Conservation (phyloP, 2,113 vertebrate species). For the Erythrocebus patas region DNA sequence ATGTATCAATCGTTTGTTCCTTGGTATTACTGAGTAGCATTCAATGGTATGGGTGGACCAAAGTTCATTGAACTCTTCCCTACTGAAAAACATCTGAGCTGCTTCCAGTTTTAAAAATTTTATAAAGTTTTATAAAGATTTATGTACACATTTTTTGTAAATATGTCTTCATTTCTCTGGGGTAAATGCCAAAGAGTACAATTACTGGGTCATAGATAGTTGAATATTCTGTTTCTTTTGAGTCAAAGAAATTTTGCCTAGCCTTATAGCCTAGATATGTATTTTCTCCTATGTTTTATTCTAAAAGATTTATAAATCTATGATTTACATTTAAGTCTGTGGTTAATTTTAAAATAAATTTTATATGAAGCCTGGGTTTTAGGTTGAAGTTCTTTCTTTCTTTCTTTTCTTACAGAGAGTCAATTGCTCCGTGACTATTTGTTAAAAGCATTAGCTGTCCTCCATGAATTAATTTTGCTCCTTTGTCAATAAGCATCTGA, state of each 20-base stretch:
- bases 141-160: neutral
- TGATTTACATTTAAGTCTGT: neutral
- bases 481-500: neutral
- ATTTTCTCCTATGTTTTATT: neutral
- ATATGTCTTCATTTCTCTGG: neutral
- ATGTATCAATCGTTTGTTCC: neutral
- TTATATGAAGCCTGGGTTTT: neutral
- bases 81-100: neutral
- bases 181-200: too few species aligned
- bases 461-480: neutral
- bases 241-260: neutral
- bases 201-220: too few species aligned
- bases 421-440: neutral
- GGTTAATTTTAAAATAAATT: neutral
- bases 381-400: neutral
- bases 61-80: neutral
- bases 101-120: neutral
- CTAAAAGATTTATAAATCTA: neutral
- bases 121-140: neutral
- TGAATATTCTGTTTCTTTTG: neutral
- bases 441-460: neutral
- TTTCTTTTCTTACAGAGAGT: too few species aligned
- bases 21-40: neutral
- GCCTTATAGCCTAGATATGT: neutral
- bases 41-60: neutral